These are phyloP conservation scores for Drosophila borealis DNA, from an alignment of 2,888 invertebrate species.

Conservation along the genomic window DNA sequence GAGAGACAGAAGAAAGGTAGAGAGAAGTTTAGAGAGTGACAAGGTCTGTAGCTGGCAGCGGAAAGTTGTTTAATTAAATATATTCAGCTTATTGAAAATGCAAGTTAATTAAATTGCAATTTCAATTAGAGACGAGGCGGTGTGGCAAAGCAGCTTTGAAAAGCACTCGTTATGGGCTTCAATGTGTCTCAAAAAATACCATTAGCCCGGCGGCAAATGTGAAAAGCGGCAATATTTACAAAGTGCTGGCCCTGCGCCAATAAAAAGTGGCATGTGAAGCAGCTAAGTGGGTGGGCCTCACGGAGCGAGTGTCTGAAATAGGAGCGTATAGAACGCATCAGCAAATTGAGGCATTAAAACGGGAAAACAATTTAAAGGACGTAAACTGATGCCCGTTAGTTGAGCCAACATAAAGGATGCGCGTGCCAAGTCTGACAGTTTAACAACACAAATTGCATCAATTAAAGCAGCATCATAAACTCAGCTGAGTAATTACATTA, in stretches of 20 bases:
- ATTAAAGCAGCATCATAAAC: constrained; percentile 23
- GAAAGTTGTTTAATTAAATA: constrained; percentile 29
- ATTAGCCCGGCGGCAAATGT: constrained; percentile 20
- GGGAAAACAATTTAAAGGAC: constrained; percentile 19
- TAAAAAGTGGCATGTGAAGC: constrained; percentile 7
- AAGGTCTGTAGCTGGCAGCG: neutral
- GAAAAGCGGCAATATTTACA: constrained; percentile 25
- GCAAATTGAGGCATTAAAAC: constrained; percentile 36
- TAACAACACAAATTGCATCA: neutral
- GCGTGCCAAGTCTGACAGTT: neutral
- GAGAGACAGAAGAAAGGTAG: neutral
- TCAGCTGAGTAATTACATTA: constrained; percentile 53
- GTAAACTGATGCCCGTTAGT: constrained; percentile 12
- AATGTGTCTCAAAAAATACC: neutral
- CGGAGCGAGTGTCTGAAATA: constrained; percentile 2
- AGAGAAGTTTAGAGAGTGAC: too few relatives aligned
- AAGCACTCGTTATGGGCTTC: neutral
- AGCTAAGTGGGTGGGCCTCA: neutral
- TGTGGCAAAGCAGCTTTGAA: neutral
- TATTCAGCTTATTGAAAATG: constrained; percentile 25
- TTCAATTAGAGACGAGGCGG: constrained; percentile 24
- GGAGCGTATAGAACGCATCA: constrained; percentile 13
- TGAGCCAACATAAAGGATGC: neutral
- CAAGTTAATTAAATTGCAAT: constrained; percentile 57
- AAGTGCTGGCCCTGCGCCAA: constrained; percentile 11